Percentiles rank a stretch among this genome's conserved stretches.
phyloP scores from a whole-genome alignment of 2,888 invertebrate genomes.

The Teleiodes luculella region DNA sequence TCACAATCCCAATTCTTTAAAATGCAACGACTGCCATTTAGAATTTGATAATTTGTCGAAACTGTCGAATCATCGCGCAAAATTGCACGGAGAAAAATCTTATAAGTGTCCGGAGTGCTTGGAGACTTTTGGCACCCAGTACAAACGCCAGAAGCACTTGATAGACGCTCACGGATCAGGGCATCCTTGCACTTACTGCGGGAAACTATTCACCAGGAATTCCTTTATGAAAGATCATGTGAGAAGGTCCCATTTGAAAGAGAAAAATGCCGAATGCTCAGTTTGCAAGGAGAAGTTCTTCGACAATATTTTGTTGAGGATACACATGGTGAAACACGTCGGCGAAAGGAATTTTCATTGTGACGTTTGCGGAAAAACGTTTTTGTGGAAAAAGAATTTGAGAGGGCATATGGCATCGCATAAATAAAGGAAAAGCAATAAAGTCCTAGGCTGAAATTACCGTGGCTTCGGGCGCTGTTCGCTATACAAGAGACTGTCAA shows the following conservation, averaged over 20 bases:
- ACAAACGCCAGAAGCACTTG: constrained; percentile 37
- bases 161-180: constrained; percentile 36
- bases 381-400: constrained; percentile 75
- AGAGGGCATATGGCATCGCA: constrained; percentile 42
- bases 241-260: constrained; percentile 42
- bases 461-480: no score
- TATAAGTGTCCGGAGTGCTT: constrained; percentile 37
- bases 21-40: constrained; percentile 37
- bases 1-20: constrained; percentile 27
- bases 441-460: no score
- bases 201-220: constrained; percentile 39
- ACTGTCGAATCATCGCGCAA: constrained; percentile 33
- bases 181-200: constrained; percentile 42
- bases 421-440: not conserved
- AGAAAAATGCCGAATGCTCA: constrained; percentile 43
- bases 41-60: constrained; percentile 33
- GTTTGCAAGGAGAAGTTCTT: constrained; percentile 47
- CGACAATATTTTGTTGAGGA: constrained; percentile 37
- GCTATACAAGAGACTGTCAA: no score
- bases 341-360: constrained; percentile 70
- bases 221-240: constrained; percentile 44
- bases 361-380: constrained; percentile 72
- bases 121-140: constrained; percentile 37
- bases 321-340: constrained; percentile 66
- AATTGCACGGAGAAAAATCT: constrained; percentile 35